phyloP scores from a whole-genome alignment of 2,888 invertebrate species.

The Gymnoscelis rufifasciata region DNA sequence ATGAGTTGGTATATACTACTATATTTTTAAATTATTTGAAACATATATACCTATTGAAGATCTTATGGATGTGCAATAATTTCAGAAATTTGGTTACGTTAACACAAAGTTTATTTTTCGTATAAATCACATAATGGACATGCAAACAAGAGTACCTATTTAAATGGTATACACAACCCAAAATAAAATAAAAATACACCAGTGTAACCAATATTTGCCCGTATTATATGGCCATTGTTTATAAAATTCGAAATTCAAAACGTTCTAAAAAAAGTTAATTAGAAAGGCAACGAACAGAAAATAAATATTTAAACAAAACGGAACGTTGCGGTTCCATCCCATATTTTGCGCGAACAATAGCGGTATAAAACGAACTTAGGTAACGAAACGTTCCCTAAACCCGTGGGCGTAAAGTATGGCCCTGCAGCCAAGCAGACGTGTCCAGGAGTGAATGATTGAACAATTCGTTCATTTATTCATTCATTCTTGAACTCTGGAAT shows the following conservation, averaged over 20 bases:
- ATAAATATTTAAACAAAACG: constrained; percentile 24
- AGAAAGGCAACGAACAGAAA: constrained; percentile 9
- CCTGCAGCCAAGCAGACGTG: constrained; percentile 8
- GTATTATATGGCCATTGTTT: background rate
- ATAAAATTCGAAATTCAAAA: background rate
- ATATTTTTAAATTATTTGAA: too few relatives aligned
- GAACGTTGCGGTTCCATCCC: constrained; percentile 19
- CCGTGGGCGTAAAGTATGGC: constrained; percentile 33
- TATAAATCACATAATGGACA: too few relatives aligned
- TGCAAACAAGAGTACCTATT: too few relatives aligned
- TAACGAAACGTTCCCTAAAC: constrained; percentile 29
- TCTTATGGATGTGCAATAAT: too few relatives aligned
- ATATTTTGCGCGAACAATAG: constrained; percentile 28
- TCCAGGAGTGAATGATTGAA: background rate
- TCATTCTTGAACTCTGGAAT: background rate
- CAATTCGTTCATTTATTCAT: background rate
- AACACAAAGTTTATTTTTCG: too few relatives aligned
- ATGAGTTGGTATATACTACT: too few relatives aligned
- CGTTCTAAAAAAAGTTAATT: background rate
- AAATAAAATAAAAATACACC: too few relatives aligned
- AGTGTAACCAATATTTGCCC: background rate
- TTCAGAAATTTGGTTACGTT: too few relatives aligned
- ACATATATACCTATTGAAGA: too few relatives aligned
- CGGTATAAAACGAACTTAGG: constrained; percentile 31
- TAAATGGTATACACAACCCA: too few relatives aligned